Percentiles rank a stretch among this genome's conserved stretches.
These are phyloP conservation scores for Macquaria ambigua DNA, from an alignment of 2,113 vertebrate genomes.

Conservation along the genomic window DNA sequence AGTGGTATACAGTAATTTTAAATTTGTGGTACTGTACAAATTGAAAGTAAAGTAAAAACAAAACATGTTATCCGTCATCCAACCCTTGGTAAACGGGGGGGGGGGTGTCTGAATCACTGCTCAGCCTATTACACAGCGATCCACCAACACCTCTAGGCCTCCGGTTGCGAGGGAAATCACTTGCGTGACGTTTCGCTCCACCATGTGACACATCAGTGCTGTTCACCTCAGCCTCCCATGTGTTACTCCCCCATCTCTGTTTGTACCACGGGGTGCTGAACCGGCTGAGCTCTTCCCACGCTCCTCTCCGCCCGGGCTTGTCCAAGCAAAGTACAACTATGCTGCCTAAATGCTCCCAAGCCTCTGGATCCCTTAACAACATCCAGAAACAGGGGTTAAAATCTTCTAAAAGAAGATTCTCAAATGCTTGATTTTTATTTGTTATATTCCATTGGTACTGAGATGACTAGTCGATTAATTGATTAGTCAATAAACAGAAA, in stretches of 20 bases:
- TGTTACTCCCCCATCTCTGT: neutral
- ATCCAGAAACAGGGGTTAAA: neutral
- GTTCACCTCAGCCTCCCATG: neutral
- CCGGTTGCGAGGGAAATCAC: neutral
- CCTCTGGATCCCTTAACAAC: neutral
- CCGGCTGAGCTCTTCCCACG: slow-evolving; percentile 39
- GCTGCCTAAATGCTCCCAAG: neutral
- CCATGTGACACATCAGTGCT: neutral
- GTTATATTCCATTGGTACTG: neutral
- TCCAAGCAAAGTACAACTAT: slow-evolving; percentile 9
- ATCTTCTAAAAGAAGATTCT: neutral
- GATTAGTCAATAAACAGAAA: neutral
- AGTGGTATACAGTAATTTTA: too few relatives aligned
- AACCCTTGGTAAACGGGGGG: too few relatives aligned
- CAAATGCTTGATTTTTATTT: neutral
- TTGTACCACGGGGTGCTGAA: neutral
- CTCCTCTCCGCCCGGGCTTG: slow-evolving; percentile 33
- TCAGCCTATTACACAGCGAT: too few relatives aligned
- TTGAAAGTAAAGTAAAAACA: neutral
- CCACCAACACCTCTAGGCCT: neutral
- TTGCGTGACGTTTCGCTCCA: neutral
- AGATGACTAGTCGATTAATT: neutral
- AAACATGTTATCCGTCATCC: too few relatives aligned
- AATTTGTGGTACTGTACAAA: neutral
- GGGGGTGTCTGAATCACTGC: too few relatives aligned